Evolutionary conservation across 2,888 invertebrate species (phyloP).

Genomic region (Pammene aurita): DNA sequence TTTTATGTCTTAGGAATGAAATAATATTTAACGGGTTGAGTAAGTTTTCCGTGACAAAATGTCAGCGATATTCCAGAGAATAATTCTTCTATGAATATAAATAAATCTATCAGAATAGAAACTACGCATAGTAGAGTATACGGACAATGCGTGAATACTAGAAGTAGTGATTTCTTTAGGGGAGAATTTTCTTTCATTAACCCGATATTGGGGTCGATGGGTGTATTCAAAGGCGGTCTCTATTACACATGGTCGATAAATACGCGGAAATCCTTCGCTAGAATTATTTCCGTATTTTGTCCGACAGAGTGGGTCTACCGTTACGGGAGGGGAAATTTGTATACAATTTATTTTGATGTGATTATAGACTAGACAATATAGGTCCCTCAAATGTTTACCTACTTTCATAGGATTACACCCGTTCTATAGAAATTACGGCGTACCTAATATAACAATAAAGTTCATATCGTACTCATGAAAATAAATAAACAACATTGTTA

Average conservation of each 20-base stretch:
- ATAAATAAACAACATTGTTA: constrained; percentile 2
- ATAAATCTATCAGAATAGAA: constrained; percentile 31
- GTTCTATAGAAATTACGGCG: constrained; percentile 1
- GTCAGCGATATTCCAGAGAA: constrained; percentile 30
- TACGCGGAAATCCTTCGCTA: constrained; percentile 72
- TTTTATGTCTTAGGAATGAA: constrained; percentile 23
- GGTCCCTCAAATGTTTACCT: neutral
- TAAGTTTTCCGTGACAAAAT: constrained; percentile 13
- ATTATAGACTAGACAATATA: neutral
- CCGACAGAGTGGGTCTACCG: constrained; percentile 39
- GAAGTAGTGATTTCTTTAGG: constrained; percentile 25
- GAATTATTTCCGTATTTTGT: constrained; percentile 69
- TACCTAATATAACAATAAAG: neutral
- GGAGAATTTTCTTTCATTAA: constrained; percentile 54
- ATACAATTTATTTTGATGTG: constrained; percentile 8
- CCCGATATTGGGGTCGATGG: constrained; percentile 54
- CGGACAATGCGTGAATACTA: constrained; percentile 26
- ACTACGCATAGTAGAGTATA: constrained; percentile 13
- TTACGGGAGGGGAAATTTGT: constrained; percentile 18
- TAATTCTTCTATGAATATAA: constrained; percentile 24
- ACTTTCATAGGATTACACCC: neutral
- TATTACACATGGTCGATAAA: constrained; percentile 68
- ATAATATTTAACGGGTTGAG: constrained; percentile 10
- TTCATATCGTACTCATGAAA: constrained; percentile 2
- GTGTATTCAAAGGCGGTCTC: constrained; percentile 56